Conservation (phyloP, 2,797 vertebrate genomes). For the Balearica regulorum region DNA sequence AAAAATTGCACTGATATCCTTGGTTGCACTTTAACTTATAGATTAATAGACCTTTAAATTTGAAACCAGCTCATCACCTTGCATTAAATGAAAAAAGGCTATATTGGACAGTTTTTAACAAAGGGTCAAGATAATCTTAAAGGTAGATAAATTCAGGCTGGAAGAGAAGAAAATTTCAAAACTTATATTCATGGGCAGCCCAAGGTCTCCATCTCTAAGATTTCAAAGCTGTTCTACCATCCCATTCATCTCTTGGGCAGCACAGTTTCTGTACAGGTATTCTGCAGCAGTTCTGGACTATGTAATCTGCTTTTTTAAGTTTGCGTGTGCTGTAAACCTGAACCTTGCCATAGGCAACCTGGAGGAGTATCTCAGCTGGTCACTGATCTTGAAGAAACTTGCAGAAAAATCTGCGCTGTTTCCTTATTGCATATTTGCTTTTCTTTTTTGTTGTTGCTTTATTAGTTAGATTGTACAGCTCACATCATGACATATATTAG, state of each 20-base stretch:
- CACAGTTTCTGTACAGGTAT: neutral
- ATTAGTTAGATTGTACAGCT: neutral
- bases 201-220: neutral
- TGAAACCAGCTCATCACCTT: neutral
- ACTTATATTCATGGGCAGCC: neutral
- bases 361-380: neutral
- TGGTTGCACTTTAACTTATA: neutral
- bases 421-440: neutral
- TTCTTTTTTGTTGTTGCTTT: neutral
- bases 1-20: neutral
- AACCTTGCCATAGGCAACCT: neutral
- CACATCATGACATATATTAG: neutral
- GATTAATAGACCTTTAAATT: slow-evolving; percentile 20
- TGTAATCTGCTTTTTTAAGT: neutral
- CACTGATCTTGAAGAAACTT: neutral
- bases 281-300: neutral
- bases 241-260: neutral
- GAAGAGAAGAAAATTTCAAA: neutral
- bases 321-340: neutral
- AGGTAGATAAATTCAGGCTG: neutral
- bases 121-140: neutral
- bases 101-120: neutral
- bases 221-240: neutral
- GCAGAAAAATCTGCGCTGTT: neutral
- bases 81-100: neutral